These are phyloP conservation scores for Myotis planiceps DNA, from an alignment of 2,797 vertebrate genomes.

Conservation along the genomic window DNA sequence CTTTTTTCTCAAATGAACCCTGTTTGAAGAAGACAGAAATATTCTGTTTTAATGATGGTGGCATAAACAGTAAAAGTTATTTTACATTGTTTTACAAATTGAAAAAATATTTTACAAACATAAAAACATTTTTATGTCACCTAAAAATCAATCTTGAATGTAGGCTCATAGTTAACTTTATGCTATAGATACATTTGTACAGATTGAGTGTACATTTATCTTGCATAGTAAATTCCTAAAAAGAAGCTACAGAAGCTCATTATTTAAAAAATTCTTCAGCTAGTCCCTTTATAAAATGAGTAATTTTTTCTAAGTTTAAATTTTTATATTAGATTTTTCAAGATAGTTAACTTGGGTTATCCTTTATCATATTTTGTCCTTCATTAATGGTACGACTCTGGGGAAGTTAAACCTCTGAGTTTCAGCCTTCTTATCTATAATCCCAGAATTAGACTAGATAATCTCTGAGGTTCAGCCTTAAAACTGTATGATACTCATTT, in stretches of 20 bases:
- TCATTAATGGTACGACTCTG: background rate
- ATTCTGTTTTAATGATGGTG: background rate
- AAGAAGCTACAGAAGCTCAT: background rate
- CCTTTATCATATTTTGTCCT: constrained; percentile 24
- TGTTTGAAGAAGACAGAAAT: constrained; percentile 38
- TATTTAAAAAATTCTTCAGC: constrained; percentile 28
- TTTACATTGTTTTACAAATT: constrained; percentile 44
- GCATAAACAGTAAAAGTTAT: constrained; percentile 35
- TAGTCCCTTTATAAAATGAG: background rate
- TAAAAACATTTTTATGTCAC: background rate
- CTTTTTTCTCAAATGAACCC: constrained; percentile 21
- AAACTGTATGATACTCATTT: constrained; percentile 33
- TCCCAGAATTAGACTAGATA: constrained; percentile 23
- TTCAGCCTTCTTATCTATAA: constrained; percentile 19
- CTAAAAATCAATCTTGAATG: constrained; percentile 3
- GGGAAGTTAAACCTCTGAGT: background rate
- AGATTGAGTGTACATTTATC: background rate
- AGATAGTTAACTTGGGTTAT: background rate
- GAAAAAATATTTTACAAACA: background rate
- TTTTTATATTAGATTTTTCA: constrained; percentile 44
- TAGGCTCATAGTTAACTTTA: constrained; percentile 40
- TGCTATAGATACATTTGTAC: background rate
- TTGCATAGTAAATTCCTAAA: constrained; percentile 45
- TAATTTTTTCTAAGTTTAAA: background rate
- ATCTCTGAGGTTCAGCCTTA: constrained; percentile 26